Evolutionary conservation across 1,140 invertebrate species (phyloP).

Genomic region (Bacillus rossius): DNA sequence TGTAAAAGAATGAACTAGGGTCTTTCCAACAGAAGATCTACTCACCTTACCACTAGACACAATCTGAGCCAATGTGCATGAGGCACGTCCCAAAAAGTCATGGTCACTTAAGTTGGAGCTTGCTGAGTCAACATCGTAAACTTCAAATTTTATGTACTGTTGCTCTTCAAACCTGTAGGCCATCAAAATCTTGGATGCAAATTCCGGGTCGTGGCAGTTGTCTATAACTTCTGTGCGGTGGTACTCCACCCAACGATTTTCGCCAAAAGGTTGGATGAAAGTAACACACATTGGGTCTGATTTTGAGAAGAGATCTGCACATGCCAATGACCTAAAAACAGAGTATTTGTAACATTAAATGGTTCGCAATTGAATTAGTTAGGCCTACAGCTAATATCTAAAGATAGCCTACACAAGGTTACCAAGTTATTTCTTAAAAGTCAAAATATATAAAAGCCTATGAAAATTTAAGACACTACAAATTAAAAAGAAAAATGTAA

Average conservation of each 20-base stretch:
- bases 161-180: conserved; percentile 47
- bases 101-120: conserved; percentile 45
- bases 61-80: conserved; percentile 49
- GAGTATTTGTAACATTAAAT: not conserved
- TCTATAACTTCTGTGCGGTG: conserved; percentile 54
- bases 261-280: conserved; percentile 44
- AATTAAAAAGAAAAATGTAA: too few relatives aligned
- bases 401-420: too few relatives aligned
- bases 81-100: conserved; percentile 51
- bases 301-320: conserved; percentile 56
- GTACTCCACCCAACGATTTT: conserved; percentile 47
- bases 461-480: too few relatives aligned
- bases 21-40: not conserved
- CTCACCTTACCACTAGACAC: conserved; percentile 37
- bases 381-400: too few relatives aligned
- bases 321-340: conserved; percentile 46
- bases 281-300: conserved; percentile 59
- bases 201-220: conserved; percentile 54
- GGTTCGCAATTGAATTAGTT: too few relatives aligned
- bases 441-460: too few relatives aligned
- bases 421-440: too few relatives aligned
- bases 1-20: too few relatives aligned
- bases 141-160: conserved; percentile 45
- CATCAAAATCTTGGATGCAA: conserved; percentile 47
- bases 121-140: conserved; percentile 52